Conservation (phyloP, 2,113 vertebrate species). For the Pomatorhinus ruficollis region DNA sequence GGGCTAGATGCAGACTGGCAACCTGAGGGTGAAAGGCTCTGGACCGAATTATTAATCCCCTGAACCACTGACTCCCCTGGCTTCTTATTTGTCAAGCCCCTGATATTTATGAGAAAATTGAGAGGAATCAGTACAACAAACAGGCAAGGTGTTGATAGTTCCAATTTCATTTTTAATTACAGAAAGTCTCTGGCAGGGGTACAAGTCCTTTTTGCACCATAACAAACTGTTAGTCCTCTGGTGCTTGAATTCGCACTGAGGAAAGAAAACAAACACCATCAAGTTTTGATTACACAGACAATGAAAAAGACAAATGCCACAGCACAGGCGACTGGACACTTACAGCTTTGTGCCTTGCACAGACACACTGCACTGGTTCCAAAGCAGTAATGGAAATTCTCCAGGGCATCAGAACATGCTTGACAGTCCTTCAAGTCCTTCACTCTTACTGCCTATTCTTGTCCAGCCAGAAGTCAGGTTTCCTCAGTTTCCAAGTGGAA, state of each 20-base stretch:
- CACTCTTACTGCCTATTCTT: neutral
- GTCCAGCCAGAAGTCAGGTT: neutral
- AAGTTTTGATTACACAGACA: conserved; percentile 25
- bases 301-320: neutral
- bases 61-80: neutral
- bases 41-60: neutral
- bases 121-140: neutral
- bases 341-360: neutral
- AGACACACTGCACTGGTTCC: neutral
- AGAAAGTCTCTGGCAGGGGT: conserved; percentile 40
- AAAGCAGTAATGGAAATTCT: neutral
- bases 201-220: conserved; percentile 33
- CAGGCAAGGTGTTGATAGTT: conserved; percentile 28
- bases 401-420: neutral
- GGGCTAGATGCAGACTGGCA: neutral
- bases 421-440: neutral
- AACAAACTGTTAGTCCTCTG: conserved; percentile 32
- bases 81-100: neutral
- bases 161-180: conserved; percentile 59
- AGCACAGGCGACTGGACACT: neutral
- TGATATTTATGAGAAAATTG: conserved; percentile 22
- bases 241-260: neutral
- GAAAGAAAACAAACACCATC: conserved; percentile 27
- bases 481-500: neutral
- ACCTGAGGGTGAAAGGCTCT: neutral